Base-by-base conservation (phyloP, 2,113 vertebrate species). In the Elachura formosa region DNA sequence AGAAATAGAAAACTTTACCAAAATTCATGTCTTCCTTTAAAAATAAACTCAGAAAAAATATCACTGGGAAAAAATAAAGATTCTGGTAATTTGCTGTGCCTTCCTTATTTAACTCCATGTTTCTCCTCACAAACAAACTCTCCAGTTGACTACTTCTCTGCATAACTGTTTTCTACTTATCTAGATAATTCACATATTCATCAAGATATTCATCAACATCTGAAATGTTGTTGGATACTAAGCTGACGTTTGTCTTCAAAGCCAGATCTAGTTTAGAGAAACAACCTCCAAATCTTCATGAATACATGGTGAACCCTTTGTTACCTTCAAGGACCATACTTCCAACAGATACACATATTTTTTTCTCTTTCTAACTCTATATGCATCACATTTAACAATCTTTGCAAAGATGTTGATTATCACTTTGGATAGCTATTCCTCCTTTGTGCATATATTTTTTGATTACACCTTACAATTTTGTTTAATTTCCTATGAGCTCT, bases 201-300 rank as follows among this genome's bases (percentile, higher is more conserved):
- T 78, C 40, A 89, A 77, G 13, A 22, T 26, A 28, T 69, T 43
- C 17, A 33, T 78, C 40, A 89, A 52, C 45, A 29, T 49, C 56
- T 85, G 75, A 80, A 95, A 94, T 33, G 28, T 69, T 71, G 74
- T 92, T 67, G 94, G 87, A 68, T 69, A 86, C 54, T 36, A 93
- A 52, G 40, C 75, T 66, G 93, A 26, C 19, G 2, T 84, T 89
- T 80, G 31, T 92, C 56, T 83, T 94, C 54, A 85, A 80, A 36
- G 8, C 1, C 88, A 85, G 73, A 81, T 66, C 34, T 73, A 62
- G 13, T 67, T 34, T 91, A 31, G 46, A 12, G 28, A 77, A 90
- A 58, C 10, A 83, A 85, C n/a, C 34, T 87, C 23, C 8, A 83
- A 55, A 75, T 55, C 23, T 18, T 87, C 64, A n/a, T 33, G 40